Conservation (phyloP, 2,888 invertebrate species). For the Ellobium chinense region DNA sequence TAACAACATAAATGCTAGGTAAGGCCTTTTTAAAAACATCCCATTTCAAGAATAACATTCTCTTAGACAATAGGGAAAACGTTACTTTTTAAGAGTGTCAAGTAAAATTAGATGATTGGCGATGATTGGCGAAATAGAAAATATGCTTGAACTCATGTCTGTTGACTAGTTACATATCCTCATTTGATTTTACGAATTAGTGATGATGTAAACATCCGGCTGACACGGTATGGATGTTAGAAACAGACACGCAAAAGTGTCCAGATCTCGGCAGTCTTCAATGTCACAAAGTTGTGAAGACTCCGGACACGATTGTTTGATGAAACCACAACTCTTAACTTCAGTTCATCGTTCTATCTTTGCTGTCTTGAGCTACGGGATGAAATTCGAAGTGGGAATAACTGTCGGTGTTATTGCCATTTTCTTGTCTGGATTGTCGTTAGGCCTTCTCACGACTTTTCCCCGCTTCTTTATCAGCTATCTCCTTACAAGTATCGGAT, state of each 20-base stretch:
- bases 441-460: neutral
- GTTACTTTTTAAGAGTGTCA: no score
- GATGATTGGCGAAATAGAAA: no score
- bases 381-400: conserved; percentile 11
- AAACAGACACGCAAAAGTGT: neutral
- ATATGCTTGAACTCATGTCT: no score
- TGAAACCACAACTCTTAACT: neutral
- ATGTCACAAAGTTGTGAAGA: neutral
- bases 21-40: no score
- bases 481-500: neutral
- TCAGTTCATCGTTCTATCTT: neutral
- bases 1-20: no score
- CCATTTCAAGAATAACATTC: no score
- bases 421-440: neutral
- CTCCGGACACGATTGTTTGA: neutral
- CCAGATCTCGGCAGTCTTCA: neutral
- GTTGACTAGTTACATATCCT: no score
- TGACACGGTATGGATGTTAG: neutral
- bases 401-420: neutral
- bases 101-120: no score
- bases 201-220: conserved; percentile 31
- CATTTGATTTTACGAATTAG: neutral
- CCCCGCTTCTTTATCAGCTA: neutral
- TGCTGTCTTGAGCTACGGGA: neutral
- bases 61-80: no score